Evolutionary conservation across 2,797 vertebrate genomes (phyloP).

Genomic region (Trichosurus vulpecula): DNA sequence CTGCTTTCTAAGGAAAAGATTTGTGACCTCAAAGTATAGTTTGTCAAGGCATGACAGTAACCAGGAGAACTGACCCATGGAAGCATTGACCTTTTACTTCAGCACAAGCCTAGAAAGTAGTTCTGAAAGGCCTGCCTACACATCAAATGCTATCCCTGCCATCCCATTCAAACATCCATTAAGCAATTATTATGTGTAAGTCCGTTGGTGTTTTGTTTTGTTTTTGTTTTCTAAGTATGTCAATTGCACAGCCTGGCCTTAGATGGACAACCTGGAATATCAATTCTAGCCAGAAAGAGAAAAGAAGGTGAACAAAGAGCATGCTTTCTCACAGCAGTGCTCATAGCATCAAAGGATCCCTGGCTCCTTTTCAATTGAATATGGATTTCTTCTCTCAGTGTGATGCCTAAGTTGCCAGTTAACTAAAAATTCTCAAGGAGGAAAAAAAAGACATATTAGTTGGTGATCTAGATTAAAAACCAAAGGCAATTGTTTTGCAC

Average conservation of each 20-base stretch:
- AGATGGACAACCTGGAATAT: slow-evolving; percentile 74
- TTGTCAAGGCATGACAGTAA: background rate
- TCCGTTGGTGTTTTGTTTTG: background rate
- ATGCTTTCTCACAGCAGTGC: background rate
- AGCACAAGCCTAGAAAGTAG: background rate
- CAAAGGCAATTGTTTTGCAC: background rate
- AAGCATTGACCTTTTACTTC: background rate
- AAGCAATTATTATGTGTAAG: background rate
- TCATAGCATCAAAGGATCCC: slow-evolving; percentile 65
- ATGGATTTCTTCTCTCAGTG: slow-evolving; percentile 61
- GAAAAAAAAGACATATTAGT: background rate
- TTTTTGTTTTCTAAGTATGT: background rate
- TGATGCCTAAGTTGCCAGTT: slow-evolving; percentile 35
- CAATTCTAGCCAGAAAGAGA: slow-evolving; percentile 46
- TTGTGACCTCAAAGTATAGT: background rate
- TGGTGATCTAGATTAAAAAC: background rate
- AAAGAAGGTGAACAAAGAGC: background rate
- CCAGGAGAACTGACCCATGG: background rate
- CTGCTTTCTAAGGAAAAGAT: background rate
- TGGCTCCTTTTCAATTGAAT: slow-evolving; percentile 78
- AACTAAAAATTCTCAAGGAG: background rate
- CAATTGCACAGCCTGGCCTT: background rate
- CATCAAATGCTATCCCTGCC: background rate
- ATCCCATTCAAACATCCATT: background rate
- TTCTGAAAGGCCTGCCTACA: background rate